Conservation (phyloP, 2,113 vertebrate species). For the Micronycteris hirsuta region DNA sequence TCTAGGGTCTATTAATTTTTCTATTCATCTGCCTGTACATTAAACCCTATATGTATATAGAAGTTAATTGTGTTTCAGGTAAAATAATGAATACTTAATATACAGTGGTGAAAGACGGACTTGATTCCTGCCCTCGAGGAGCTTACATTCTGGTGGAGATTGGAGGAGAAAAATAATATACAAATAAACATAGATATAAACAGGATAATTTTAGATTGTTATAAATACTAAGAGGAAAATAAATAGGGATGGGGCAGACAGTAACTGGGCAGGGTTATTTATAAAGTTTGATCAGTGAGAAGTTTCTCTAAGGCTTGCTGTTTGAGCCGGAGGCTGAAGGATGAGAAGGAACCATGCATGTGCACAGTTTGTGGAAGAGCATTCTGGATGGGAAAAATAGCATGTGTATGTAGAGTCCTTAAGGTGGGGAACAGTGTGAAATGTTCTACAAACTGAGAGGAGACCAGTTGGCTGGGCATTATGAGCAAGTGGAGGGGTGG, state of each 20-base stretch:
- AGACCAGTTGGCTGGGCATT: neutral
- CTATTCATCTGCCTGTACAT: neutral
- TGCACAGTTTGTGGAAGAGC: neutral
- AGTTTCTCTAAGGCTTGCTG: neutral
- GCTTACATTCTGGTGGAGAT: neutral
- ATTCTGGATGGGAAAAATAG: neutral
- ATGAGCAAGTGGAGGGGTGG: neutral
- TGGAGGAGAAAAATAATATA: neutral
- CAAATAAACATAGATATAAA: neutral
- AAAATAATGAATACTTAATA: neutral
- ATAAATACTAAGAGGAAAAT: neutral
- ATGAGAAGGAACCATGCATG: neutral
- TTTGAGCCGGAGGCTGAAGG: neutral
- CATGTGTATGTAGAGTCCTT: neutral
- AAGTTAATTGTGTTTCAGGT: neutral
- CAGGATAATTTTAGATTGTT: neutral
- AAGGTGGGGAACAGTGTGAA: neutral
- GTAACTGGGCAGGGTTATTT: neutral
- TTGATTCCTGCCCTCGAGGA: neutral
- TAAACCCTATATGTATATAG: neutral
- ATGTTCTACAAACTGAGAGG: neutral
- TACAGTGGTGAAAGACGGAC: neutral
- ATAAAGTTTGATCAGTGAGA: neutral
- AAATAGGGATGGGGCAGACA: neutral
- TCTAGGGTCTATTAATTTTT: neutral